Conservation (phyloP, 2,113 vertebrate genomes). For the Chaetodon trifascialis region DNA sequence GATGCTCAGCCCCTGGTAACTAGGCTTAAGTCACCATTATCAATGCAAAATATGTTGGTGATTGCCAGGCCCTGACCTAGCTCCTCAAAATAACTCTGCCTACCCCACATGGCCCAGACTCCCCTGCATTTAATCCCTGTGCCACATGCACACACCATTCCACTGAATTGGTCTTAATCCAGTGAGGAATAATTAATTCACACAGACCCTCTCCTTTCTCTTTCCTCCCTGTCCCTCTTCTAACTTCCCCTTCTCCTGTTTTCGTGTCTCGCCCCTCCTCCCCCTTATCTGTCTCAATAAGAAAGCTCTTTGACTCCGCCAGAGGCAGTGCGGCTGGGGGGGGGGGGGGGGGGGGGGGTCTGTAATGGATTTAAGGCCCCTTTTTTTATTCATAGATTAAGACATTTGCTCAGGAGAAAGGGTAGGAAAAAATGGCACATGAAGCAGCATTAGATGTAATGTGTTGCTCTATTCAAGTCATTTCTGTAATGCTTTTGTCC, state of each 20-base stretch:
- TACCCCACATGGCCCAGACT: slow-evolving; percentile 14
- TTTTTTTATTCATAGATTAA: slow-evolving; percentile 82
- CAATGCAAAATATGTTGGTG: neutral
- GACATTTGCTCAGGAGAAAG: slow-evolving; percentile 74
- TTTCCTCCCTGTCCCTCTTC: slow-evolving; percentile 35
- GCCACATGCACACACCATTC: slow-evolving; percentile 21
- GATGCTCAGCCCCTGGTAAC: neutral
- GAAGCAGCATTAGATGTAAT: slow-evolving; percentile 61
- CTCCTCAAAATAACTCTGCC: slow-evolving; percentile 43
- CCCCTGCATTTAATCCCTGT: slow-evolving; percentile 37
- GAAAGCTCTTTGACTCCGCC: slow-evolving; percentile 66
- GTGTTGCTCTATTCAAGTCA: slow-evolving; percentile 49
- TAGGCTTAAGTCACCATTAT: neutral
- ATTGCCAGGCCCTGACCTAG: slow-evolving; percentile 12
- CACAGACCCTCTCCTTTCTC: slow-evolving; percentile 44
- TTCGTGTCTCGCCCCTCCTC: neutral
- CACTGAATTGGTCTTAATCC: slow-evolving; percentile 61
- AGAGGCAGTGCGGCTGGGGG: slow-evolving; percentile 37
- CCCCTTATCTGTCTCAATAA: slow-evolving; percentile 65
- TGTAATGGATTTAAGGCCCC: slow-evolving; percentile 78
- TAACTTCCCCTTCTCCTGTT: slow-evolving; percentile 5
- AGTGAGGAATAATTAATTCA: slow-evolving; percentile 73
- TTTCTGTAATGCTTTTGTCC: slow-evolving; percentile 51
- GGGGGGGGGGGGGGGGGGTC: slow-evolving; percentile 43
- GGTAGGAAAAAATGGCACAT: slow-evolving; percentile 27